Conservation (phyloP, 2,113 vertebrate genomes). For the Xenopus laevis region DNA sequence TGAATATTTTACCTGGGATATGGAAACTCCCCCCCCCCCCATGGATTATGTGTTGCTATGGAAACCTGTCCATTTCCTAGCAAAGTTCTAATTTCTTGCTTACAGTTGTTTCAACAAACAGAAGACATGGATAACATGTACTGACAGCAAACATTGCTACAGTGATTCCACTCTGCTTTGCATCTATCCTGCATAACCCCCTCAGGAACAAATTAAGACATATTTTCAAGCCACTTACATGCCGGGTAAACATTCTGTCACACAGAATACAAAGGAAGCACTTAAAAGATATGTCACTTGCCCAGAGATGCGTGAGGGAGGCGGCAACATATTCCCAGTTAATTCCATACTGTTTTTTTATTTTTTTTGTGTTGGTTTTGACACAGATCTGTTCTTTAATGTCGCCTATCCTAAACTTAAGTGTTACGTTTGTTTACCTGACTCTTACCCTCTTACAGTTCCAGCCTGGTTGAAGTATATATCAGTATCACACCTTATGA, state of each 20-base stretch:
- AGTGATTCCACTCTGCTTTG: neutral
- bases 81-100: constrained; percentile 32
- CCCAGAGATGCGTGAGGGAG: too few relatives aligned
- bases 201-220: neutral
- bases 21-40: constrained; percentile 33
- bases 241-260: neutral
- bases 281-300: neutral
- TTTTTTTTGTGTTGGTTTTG: too few relatives aligned
- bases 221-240: neutral
- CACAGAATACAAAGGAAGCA: neutral
- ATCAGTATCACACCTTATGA: too few relatives aligned
- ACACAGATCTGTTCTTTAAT: too few relatives aligned
- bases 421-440: too few relatives aligned
- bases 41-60: constrained; percentile 30
- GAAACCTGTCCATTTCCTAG: constrained; percentile 10
- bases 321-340: too few relatives aligned
- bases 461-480: too few relatives aligned
- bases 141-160: neutral
- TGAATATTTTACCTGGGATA: constrained; percentile 51
- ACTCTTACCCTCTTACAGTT: too few relatives aligned
- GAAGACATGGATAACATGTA: constrained; percentile 19
- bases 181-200: neutral
- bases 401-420: too few relatives aligned
- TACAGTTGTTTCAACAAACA: constrained; percentile 31
- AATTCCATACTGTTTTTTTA: too few relatives aligned